Conservation (phyloP, 2,797 vertebrate species). For the Catostomus latipinnis region DNA sequence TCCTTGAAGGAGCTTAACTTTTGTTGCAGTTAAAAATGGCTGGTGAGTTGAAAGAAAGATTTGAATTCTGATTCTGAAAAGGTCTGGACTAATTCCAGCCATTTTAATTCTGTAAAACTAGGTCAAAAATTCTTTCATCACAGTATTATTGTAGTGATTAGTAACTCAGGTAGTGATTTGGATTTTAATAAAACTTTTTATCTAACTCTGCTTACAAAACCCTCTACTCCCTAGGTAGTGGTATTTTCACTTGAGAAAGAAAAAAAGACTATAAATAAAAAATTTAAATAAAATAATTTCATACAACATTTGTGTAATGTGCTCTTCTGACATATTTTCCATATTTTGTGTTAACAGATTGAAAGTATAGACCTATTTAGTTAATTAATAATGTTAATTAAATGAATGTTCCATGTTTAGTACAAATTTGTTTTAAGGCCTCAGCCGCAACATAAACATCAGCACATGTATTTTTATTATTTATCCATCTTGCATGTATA, state of each 20-base stretch:
- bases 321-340: too few species aligned
- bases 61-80: conserved; percentile 28
- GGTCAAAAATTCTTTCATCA: conserved; percentile 1
- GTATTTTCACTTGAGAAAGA: too few species aligned
- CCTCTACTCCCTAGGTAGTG: too few species aligned
- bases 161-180: not conserved
- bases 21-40: not conserved
- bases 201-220: too few species aligned
- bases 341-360: too few species aligned
- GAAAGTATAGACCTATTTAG: too few species aligned
- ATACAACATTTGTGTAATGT: too few species aligned
- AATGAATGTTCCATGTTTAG: too few species aligned
- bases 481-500: conserved; percentile 20
- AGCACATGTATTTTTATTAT: conserved; percentile 11
- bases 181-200: conserved; percentile 14
- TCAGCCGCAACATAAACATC: not conserved
- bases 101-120: conserved; percentile 27
- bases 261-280: too few species aligned
- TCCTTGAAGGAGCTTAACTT: not conserved
- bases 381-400: too few species aligned
- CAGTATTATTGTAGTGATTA: not conserved
- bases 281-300: too few species aligned
- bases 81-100: conserved; percentile 20
- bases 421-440: not conserved
- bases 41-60: conserved; percentile 18